Conservation (phyloP, 1,140 invertebrate species). For the Papilio aristodemus region DNA sequence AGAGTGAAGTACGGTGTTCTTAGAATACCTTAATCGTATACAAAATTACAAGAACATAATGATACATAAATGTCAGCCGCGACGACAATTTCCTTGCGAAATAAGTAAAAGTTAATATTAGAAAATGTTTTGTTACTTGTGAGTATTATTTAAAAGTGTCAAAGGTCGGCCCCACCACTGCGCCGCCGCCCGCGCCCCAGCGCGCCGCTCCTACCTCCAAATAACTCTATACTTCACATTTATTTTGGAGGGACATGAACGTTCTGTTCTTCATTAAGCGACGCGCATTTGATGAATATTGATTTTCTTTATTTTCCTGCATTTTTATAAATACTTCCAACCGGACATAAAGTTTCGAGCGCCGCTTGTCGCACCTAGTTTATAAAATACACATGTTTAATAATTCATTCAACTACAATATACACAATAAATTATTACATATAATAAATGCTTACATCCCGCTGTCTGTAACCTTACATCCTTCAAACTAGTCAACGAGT, state of each 20-base stretch:
- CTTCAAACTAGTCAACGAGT: too few species aligned
- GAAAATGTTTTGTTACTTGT: conserved; percentile 2
- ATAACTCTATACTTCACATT: conserved; percentile 10
- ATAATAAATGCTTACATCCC: too few species aligned
- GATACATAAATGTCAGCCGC: conserved; percentile 21
- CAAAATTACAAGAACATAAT: conserved; percentile 26
- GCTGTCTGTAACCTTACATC: too few species aligned
- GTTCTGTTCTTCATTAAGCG: background rate
- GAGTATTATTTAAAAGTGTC: too few species aligned
- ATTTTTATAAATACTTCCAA: too few species aligned
- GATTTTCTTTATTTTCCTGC: background rate
- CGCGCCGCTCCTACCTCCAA: background rate
- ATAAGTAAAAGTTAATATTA: conserved; percentile 10
- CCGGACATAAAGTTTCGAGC: too few species aligned
- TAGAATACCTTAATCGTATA: conserved; percentile 31
- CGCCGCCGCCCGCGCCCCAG: background rate
- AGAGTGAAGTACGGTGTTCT: conserved; percentile 15
- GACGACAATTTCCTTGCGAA: background rate
- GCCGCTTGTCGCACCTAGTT: too few species aligned
- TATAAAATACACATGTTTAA: too few species aligned
- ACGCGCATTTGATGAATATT: conserved; percentile 5
- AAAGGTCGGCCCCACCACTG: too few species aligned
- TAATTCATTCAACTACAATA: too few species aligned
- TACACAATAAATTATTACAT: too few species aligned
- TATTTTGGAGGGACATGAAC: conserved; percentile 9